Conservation (phyloP, 2,888 invertebrate genomes). For the Drosophila subsilvestris region DNA sequence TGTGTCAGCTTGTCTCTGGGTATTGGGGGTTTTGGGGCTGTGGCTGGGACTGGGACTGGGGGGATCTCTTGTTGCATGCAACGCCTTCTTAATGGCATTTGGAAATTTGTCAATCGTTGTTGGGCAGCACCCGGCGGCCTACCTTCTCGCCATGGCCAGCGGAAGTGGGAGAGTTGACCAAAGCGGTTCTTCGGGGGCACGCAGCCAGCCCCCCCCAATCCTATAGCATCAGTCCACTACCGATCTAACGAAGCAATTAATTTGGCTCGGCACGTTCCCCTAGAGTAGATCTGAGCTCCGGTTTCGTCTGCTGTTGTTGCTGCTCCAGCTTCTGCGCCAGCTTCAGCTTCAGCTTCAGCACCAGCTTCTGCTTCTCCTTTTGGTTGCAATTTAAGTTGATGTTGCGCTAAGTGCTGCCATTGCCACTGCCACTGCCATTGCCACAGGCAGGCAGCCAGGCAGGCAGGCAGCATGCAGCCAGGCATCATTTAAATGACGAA, state of each 20-base stretch:
- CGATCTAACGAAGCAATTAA: conserved; percentile 79
- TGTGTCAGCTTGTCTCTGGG: conserved; percentile 12
- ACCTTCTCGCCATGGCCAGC: conserved; percentile 41
- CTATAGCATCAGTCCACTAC: conserved; percentile 24
- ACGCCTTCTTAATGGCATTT: conserved; percentile 78
- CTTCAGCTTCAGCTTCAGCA: conserved; percentile 16
- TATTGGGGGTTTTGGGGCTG: conserved; percentile 24
- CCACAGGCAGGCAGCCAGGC: conserved; percentile 4
- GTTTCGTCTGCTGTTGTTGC: conserved; percentile 26
- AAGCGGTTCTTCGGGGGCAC: conserved; percentile 58
- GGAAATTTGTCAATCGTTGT: conserved; percentile 77
- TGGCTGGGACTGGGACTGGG: conserved; percentile 1
- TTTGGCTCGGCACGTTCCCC: conserved; percentile 75
- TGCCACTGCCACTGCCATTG: conserved; percentile 15
- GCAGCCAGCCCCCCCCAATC: neutral
- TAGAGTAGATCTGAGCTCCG: conserved; percentile 31
- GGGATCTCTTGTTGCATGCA: conserved; percentile 60
- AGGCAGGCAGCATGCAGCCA: conserved; percentile 27
- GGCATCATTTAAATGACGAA: conserved; percentile 76
- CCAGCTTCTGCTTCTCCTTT: conserved; percentile 16
- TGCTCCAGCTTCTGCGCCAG: conserved; percentile 15
- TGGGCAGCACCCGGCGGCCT: conserved; percentile 47
- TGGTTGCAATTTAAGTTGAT: conserved; percentile 70
- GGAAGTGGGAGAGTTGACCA: conserved; percentile 67
- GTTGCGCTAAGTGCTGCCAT: conserved; percentile 76